Conservation (phyloP, 1,140 invertebrate genomes). For the Tetramorium simillimum region DNA sequence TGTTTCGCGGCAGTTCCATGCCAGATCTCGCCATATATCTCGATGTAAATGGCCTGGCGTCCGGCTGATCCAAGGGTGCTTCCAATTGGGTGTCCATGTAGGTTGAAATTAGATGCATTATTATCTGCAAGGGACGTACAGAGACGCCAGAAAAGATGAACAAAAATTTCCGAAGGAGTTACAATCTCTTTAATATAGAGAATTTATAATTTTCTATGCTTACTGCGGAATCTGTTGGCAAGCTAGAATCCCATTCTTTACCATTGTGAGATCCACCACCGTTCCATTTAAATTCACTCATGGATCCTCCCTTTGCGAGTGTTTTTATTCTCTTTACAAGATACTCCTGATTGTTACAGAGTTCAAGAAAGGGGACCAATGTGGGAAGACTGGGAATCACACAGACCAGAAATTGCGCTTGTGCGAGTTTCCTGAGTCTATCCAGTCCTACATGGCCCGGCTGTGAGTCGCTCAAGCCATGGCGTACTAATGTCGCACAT, state of each 20-base stretch:
- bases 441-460: constrained; percentile 90
- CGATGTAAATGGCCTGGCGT: constrained; percentile 91
- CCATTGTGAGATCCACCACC: constrained; percentile 89
- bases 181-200: neutral
- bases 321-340: constrained; percentile 90
- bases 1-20: constrained; percentile 82
- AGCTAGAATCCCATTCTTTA: constrained; percentile 91
- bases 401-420: constrained; percentile 87
- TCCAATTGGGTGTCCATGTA: constrained; percentile 93
- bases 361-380: constrained; percentile 92
- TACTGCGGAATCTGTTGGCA: constrained; percentile 93
- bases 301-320: constrained; percentile 91
- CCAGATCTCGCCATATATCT: constrained; percentile 81
- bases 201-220: constrained; percentile 64
- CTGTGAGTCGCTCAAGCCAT: constrained; percentile 89
- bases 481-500: constrained; percentile 88
- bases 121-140: constrained; percentile 86
- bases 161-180: neutral
- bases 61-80: constrained; percentile 90
- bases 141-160: constrained; percentile 15
- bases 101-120: constrained; percentile 93
- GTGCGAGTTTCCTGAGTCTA: constrained; percentile 89
- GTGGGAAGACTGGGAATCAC: constrained; percentile 89
- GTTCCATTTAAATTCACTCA: constrained; percentile 94
- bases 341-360: constrained; percentile 93